These are phyloP conservation scores for Carettochelys insculpta DNA, from an alignment of 2,113 vertebrate species.

Conservation along the genomic window DNA sequence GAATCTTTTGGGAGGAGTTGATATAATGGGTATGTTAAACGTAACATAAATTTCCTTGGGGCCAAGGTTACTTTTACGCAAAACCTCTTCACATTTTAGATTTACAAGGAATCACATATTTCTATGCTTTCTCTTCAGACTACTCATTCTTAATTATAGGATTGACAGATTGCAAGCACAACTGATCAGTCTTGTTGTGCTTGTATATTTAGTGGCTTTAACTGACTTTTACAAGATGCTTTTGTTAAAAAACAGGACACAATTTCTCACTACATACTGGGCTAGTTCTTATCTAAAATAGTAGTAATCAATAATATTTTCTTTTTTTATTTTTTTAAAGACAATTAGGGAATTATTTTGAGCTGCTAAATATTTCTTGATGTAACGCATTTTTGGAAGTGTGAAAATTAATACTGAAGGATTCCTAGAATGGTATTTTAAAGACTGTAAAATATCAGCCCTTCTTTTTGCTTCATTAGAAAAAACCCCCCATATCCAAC, in stretches of 20 bases:
- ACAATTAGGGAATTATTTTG: constrained; percentile 51
- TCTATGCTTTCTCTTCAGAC: constrained; percentile 24
- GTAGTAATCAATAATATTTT: constrained; percentile 60
- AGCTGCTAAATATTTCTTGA: constrained; percentile 30
- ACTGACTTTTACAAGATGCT: constrained; percentile 52
- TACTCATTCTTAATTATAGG: constrained; percentile 40
- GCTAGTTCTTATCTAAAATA: constrained; percentile 35
- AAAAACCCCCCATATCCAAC: constrained; percentile 13
- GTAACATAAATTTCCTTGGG: constrained; percentile 50
- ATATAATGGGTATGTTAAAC: constrained; percentile 40
- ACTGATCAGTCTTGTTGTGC: constrained; percentile 36
- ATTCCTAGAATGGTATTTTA: neutral
- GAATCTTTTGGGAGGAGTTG: constrained; percentile 55
- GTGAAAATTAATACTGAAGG: constrained; percentile 1
- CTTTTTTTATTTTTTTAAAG: neutral
- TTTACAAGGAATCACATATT: constrained; percentile 8
- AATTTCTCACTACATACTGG: constrained; percentile 32
- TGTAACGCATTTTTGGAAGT: constrained; percentile 57
- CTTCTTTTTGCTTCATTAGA: neutral
- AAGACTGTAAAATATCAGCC: neutral
- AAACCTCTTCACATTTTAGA: constrained; percentile 1
- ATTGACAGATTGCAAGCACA: constrained; percentile 5
- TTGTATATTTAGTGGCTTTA: constrained; percentile 5
- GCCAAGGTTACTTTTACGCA: constrained; percentile 37
- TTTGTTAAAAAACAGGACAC: constrained; percentile 50